Evolutionary conservation across 2,888 invertebrate species (phyloP).

Genomic region (Heliconius hortense): DNA sequence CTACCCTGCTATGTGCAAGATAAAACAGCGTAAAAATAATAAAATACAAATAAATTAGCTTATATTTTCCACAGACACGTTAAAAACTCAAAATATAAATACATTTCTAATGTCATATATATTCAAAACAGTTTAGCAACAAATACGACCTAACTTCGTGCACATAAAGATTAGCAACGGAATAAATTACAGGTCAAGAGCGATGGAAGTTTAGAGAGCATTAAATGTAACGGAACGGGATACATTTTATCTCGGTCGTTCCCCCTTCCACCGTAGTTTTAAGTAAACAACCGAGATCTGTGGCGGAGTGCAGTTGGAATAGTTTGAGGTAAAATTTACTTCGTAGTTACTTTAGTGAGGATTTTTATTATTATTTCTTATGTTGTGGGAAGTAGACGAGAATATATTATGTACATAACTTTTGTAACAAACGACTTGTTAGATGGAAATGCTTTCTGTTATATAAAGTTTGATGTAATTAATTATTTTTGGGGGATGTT

Average conservation of each 20-base stretch:
- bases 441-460: not conserved
- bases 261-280: constrained; percentile 58
- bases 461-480: not conserved
- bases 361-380: constrained; percentile 37
- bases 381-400: not conserved
- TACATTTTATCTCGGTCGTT: constrained; percentile 57
- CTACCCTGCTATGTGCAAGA: too few relatives aligned
- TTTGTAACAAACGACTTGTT: not conserved
- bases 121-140: not conserved
- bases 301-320: constrained; percentile 60
- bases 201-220: constrained; percentile 32
- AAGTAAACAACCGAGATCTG: constrained; percentile 65
- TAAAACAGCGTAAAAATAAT: too few relatives aligned
- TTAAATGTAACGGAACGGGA: constrained; percentile 34
- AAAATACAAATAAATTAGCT: too few relatives aligned
- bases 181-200: constrained; percentile 33
- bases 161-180: constrained; percentile 26
- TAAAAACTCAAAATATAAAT: not conserved
- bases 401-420: not conserved
- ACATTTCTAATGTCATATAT: not conserved
- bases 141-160: constrained; percentile 11
- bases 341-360: constrained; percentile 50
- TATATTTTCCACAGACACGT: not conserved
- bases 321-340: constrained; percentile 60
- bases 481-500: not conserved